Conservation (phyloP, 2,888 invertebrate species). For the Drosophila paranaensis region DNA sequence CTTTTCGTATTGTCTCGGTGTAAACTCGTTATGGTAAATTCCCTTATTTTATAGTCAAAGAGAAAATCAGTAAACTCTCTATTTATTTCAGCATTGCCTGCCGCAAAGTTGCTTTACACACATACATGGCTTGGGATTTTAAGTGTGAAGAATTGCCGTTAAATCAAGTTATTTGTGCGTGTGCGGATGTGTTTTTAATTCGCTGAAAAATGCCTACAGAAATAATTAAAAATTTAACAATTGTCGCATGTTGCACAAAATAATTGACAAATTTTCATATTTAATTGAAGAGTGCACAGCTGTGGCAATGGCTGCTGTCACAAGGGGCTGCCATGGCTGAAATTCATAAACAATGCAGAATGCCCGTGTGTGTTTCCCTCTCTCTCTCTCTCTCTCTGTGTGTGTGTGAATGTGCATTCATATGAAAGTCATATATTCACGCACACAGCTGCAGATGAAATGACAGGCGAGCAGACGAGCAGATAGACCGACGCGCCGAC, state of each 20-base stretch:
- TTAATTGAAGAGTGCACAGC: conserved; percentile 78
- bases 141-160: conserved; percentile 7
- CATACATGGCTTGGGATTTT: background rate
- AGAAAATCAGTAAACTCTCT: background rate
- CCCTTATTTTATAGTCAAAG: too few relatives aligned
- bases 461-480: conserved; percentile 49
- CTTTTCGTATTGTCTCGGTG: too few relatives aligned
- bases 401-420: conserved; percentile 24
- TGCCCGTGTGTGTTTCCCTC: conserved; percentile 24
- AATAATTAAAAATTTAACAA: conserved; percentile 80
- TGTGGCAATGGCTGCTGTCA: conserved; percentile 65
- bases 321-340: conserved; percentile 63
- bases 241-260: conserved; percentile 78
- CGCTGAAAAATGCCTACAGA: conserved; percentile 51
- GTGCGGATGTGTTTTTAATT: conserved; percentile 43
- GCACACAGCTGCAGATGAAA: conserved; percentile 70
- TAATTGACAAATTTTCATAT: conserved; percentile 82
- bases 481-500: conserved; percentile 22
- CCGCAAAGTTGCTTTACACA: background rate
- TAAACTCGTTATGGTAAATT: too few relatives aligned
- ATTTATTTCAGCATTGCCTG: background rate
- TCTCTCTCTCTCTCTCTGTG: too few relatives aligned
- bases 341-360: conserved; percentile 74
- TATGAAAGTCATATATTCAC: conserved; percentile 61
- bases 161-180: conserved; percentile 18